Evolutionary conservation across 2,888 invertebrate species (phyloP), one percentile per base, ranked within the genome.

Genomic region (Bembecia ichneumoniformis): DNA sequence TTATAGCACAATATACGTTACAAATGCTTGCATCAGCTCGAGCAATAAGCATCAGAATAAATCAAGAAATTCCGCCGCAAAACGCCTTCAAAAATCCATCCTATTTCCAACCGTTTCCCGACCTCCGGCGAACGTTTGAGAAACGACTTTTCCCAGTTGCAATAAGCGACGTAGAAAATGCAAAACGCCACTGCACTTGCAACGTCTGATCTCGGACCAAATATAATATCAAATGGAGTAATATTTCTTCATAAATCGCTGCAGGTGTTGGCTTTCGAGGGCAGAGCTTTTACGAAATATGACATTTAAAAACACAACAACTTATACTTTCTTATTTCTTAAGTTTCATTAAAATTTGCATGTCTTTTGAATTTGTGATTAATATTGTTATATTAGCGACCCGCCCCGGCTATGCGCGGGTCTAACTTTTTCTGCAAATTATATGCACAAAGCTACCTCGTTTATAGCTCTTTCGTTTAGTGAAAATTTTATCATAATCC

Each of bases 211-310:
- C 47, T 47, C 49, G 35, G 51, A 53, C 49, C 51, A 56, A 59
- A 58, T 58, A 59, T 53, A 59, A 71, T 75, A 72, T 72, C 66
- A 70, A 63, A 64, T 59, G 56, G 65, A 63, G 67, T 67, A 64
- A 70, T 73, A 68, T 73, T 67, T 66, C 68, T 67, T 63, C 68
- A 69, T 73, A 74, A 70, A 74, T 71, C 66, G 70, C 53, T 56
- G 63, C 49, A 55, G 59, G 66, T 66, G 68, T 57, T 52, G 50
- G 47, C 48, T 40, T 40, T n/a, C 7, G 40, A 40, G 40, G 44
- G 44, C 44, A 15, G 44, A 15, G 15, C 14, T 44, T 44, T 44
- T 44, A 28, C 40, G 40, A 40, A 40, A 40, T 40, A 40, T 13
- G 9, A 28, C 28, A 28, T 28, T 28, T 9, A 28, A n/a, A 9